These are phyloP conservation scores for Perodicticus potto DNA, from an alignment of 2,797 vertebrate genomes.

Conservation along the genomic window DNA sequence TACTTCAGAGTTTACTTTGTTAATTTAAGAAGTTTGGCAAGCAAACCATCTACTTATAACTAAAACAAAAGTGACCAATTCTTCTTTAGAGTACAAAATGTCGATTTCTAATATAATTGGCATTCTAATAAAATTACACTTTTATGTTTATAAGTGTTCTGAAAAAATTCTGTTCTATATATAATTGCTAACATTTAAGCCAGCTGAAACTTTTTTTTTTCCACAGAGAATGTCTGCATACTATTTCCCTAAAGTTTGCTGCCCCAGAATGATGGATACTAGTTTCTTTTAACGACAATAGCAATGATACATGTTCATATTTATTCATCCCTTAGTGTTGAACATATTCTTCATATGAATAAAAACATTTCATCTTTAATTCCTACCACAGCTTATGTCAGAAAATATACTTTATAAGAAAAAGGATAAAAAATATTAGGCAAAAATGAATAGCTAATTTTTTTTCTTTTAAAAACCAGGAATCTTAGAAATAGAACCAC, in stretches of 20 bases:
- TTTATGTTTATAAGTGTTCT: not conserved
- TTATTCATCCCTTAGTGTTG: not conserved
- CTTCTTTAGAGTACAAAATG: not conserved
- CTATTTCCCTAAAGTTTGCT: not conserved
- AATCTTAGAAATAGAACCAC: not conserved
- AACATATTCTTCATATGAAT: not conserved
- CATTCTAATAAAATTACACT: constrained; percentile 14
- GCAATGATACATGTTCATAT: not conserved
- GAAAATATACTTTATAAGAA: not conserved
- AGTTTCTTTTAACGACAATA: constrained; percentile 19
- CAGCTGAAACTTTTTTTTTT: constrained; percentile 20
- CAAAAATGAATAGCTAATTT: not conserved
- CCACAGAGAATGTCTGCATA: not conserved
- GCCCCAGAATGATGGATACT: not conserved
- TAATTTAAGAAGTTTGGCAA: constrained; percentile 20
- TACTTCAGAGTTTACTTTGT: not conserved
- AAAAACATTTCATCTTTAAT: constrained; percentile 13
- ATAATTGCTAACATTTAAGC: not conserved
- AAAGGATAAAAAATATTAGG: not conserved
- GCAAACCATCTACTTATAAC: constrained; percentile 23
- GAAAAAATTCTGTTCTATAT: not conserved
- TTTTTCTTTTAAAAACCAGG: not conserved
- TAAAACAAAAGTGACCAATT: not conserved
- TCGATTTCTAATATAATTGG: constrained; percentile 9
- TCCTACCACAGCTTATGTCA: not conserved